Conservation (phyloP, 2,797 vertebrate genomes). For the Sparidentex hasta region DNA sequence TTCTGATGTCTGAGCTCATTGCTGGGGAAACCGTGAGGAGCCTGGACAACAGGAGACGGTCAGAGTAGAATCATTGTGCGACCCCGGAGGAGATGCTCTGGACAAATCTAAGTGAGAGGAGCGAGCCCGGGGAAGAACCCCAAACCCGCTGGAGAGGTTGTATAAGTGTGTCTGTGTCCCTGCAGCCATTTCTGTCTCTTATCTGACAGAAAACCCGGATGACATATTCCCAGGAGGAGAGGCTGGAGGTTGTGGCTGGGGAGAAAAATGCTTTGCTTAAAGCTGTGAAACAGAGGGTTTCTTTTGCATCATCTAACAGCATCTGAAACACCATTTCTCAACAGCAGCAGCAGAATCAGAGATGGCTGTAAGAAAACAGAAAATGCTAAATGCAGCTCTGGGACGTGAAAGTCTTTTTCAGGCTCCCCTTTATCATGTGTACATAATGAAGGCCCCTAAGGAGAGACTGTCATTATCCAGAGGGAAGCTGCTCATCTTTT, state of each 20-base stretch:
- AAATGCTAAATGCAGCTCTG: neutral
- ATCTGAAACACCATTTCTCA: neutral
- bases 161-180: neutral
- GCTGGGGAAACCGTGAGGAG: neutral
- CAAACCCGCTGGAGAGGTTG: neutral
- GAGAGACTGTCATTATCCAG: neutral
- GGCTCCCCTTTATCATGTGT: too few species aligned
- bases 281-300: too few species aligned
- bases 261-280: neutral
- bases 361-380: neutral
- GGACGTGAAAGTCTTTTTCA: too few species aligned
- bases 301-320: neutral
- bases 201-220: constrained; percentile 3
- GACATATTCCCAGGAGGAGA: neutral
- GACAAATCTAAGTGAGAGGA: neutral
- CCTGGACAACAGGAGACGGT: neutral
- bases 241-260: neutral
- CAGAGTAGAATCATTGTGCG: neutral
- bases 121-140: neutral
- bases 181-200: neutral
- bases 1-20: neutral
- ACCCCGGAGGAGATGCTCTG: neutral
- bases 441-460: too few species aligned
- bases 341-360: neutral
- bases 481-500: neutral